Evolutionary conservation across 2,113 vertebrate genomes (phyloP).

Genomic region (Dolichotis patagonum): DNA sequence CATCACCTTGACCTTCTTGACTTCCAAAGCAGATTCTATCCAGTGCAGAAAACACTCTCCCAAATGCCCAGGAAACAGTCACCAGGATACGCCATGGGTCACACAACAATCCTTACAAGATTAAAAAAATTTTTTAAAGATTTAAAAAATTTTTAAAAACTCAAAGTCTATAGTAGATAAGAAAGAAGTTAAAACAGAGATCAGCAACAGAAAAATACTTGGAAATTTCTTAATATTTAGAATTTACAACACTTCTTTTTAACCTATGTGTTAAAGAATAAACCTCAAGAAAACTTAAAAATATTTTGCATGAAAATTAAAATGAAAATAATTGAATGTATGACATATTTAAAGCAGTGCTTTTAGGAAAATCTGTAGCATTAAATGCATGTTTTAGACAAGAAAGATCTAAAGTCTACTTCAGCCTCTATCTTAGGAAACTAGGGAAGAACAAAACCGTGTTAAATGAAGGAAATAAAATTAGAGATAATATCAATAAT

Average conservation of each 20-base stretch:
- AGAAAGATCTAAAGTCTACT: slow-evolving; percentile 5
- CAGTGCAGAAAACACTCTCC: neutral
- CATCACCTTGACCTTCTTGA: neutral
- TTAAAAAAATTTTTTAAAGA: neutral
- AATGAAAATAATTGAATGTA: neutral
- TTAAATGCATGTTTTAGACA: neutral
- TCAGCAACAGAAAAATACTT: neutral
- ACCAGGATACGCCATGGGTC: neutral
- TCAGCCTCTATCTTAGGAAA: neutral
- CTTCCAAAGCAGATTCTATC: neutral
- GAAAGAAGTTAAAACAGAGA: neutral
- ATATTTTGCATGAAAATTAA: neutral
- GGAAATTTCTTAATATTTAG: neutral
- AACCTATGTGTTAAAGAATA: neutral
- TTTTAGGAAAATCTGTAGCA: neutral
- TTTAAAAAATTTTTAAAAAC: neutral
- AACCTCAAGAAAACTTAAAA: neutral
- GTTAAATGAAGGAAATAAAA: slow-evolving; percentile 14
- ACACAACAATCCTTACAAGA: neutral
- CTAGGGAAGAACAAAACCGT: neutral
- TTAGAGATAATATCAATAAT: neutral
- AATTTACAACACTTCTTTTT: neutral
- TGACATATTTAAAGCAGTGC: neutral
- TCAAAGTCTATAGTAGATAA: neutral
- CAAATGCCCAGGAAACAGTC: neutral